Evolutionary conservation across 2,113 vertebrate genomes (phyloP).

Genomic region (Pyrgilauda ruficollis): DNA sequence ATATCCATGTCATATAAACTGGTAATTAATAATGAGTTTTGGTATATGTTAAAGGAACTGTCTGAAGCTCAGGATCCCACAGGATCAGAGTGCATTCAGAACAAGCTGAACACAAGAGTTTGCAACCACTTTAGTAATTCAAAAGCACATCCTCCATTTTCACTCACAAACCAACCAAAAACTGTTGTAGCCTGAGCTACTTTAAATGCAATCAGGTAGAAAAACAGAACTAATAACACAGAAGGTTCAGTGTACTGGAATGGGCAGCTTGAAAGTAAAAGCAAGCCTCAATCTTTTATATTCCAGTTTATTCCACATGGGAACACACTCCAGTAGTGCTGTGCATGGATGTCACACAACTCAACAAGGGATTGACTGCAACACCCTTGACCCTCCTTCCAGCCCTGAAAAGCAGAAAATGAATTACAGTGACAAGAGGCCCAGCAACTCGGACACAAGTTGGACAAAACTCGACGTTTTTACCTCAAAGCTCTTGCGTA

Average conservation of each 20-base stretch:
- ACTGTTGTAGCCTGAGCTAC: neutral
- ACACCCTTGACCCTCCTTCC: neutral
- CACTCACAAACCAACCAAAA: neutral
- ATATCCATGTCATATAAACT: too few relatives aligned
- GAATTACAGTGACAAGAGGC: rapidly evolving
- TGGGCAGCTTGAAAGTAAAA: neutral
- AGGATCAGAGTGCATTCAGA: neutral
- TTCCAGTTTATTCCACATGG: neutral
- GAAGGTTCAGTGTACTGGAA: neutral
- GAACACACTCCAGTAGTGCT: neutral
- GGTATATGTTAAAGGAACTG: neutral
- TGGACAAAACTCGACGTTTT: neutral
- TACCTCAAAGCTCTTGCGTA: constrained; percentile 97
- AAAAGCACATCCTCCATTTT: neutral
- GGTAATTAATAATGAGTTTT: neutral
- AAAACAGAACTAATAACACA: neutral
- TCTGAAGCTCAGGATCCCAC: neutral
- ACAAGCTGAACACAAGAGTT: neutral
- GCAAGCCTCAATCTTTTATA: neutral
- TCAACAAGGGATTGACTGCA: rapidly evolving
- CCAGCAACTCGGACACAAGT: neutral
- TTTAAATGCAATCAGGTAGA: neutral
- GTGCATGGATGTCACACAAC: neutral
- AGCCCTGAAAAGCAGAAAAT: neutral
- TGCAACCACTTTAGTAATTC: neutral